Conservation (phyloP, 2,797 vertebrate species). For the Nyctalus aviator region DNA sequence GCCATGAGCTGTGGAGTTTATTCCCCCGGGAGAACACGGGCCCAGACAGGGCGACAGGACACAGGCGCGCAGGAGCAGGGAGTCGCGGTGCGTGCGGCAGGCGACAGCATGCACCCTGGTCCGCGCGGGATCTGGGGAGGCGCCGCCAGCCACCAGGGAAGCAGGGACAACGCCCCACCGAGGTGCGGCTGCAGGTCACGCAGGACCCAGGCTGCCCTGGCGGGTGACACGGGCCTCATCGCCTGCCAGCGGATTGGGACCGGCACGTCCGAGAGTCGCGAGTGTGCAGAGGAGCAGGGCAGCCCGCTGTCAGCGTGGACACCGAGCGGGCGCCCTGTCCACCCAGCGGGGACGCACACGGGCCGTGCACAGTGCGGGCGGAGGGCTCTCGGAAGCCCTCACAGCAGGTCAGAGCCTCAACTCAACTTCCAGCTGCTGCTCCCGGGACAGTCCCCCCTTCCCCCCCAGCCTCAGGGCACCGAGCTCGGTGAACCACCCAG, state of each 20-base stretch:
- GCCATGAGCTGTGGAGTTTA: slow-evolving; percentile 87
- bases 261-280: neutral
- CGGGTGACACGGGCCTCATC: too few species aligned
- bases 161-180: slow-evolving; percentile 44
- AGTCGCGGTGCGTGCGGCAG: slow-evolving; percentile 79
- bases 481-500: too few species aligned
- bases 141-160: slow-evolving; percentile 55
- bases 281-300: neutral
- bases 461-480: neutral
- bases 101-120: slow-evolving; percentile 77
- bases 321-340: neutral
- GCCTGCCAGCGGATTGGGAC: slow-evolving; percentile 69
- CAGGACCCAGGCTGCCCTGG: neutral
- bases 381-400: neutral
- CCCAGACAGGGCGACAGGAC: slow-evolving; percentile 83
- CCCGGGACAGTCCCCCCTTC: slow-evolving; percentile 35
- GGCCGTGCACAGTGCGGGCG: too few species aligned
- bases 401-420: slow-evolving; percentile 22
- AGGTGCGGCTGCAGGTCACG: slow-evolving; percentile 72
- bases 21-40: slow-evolving; percentile 86
- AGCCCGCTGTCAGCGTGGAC: fast-evolving
- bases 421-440: slow-evolving; percentile 28
- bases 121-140: neutral
- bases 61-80: slow-evolving; percentile 84
- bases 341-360: neutral